Conservation (phyloP, 2,888 invertebrate species). For the Lithophane socia region DNA sequence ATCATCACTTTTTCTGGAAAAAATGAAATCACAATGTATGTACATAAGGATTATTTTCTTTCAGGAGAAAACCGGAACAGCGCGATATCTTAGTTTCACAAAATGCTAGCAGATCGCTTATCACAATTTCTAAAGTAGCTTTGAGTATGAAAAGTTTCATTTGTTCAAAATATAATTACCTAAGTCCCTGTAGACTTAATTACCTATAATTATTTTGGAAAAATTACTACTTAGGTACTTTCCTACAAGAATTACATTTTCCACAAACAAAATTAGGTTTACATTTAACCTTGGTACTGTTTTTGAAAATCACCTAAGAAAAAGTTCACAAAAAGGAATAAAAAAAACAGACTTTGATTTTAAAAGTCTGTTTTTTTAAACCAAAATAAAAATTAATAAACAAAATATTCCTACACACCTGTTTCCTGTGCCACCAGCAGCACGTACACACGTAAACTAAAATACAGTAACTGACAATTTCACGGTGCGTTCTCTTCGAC, state of each 20-base stretch:
- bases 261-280: not conserved
- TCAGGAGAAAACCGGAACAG: not conserved
- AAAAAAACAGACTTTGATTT: not conserved
- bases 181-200: too few relatives aligned
- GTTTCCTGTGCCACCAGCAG: conserved; percentile 33
- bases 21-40: too few relatives aligned
- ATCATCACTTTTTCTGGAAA: not conserved
- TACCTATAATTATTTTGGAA: not conserved
- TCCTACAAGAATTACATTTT: not conserved
- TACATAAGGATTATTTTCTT: not conserved
- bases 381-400: not conserved
- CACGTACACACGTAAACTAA: conserved; percentile 65
- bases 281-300: not conserved
- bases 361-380: not conserved
- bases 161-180: not conserved
- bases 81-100: not conserved
- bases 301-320: not conserved
- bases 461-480: conserved; percentile 36
- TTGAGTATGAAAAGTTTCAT: not conserved
- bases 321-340: not conserved
- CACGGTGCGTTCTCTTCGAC: conserved; percentile 64
- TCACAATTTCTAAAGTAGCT: not conserved
- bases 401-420: conserved; percentile 51
- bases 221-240: too few relatives aligned
- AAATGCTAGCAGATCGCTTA: not conserved